These are phyloP conservation scores for Drosophila niveifrons DNA, from an alignment of 2,888 invertebrate genomes.

Conservation along the genomic window DNA sequence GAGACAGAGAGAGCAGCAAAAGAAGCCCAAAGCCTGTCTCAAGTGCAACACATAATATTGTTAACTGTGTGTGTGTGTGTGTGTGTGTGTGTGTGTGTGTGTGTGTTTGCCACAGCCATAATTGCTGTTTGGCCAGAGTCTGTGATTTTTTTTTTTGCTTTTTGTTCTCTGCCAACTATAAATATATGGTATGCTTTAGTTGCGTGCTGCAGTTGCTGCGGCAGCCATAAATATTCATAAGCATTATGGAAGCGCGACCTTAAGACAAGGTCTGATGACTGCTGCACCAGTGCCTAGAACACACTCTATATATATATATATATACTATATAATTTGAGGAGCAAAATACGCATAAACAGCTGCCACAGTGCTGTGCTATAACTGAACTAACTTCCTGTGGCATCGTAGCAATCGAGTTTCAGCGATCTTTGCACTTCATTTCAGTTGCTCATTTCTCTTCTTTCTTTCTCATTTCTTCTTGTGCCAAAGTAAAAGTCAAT, in stretches of 20 bases:
- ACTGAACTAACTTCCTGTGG: constrained; percentile 59
- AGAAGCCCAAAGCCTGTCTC: constrained; percentile 49
- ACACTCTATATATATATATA: too few species aligned
- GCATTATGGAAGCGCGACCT: constrained; percentile 43
- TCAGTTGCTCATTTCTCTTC: constrained; percentile 37
- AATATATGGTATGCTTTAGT: constrained; percentile 26
- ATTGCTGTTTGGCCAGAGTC: constrained; percentile 55
- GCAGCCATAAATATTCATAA: constrained; percentile 57
- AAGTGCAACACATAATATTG: constrained; percentile 64
- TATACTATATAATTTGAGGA: too few species aligned
- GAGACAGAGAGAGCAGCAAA: background rate
- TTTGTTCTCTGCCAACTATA: background rate
- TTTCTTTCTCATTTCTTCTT: constrained; percentile 34
- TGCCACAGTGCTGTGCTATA: constrained; percentile 35
- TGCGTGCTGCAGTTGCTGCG: constrained; percentile 36
- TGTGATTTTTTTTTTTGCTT: constrained; percentile 43
- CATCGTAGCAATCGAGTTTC: constrained; percentile 39
- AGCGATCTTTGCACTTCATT: constrained; percentile 53
- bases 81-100: background rate
- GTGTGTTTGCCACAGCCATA: constrained; percentile 47
- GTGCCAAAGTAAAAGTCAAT: constrained; percentile 73
- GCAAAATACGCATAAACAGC: constrained; percentile 25
- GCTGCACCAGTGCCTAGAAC: background rate
- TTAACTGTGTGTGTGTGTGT: background rate
- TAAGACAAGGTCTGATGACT: constrained; percentile 62